These are phyloP conservation scores for Lepetodrilus schrolli DNA, from an alignment of 2,888 invertebrate species.

Conservation along the genomic window DNA sequence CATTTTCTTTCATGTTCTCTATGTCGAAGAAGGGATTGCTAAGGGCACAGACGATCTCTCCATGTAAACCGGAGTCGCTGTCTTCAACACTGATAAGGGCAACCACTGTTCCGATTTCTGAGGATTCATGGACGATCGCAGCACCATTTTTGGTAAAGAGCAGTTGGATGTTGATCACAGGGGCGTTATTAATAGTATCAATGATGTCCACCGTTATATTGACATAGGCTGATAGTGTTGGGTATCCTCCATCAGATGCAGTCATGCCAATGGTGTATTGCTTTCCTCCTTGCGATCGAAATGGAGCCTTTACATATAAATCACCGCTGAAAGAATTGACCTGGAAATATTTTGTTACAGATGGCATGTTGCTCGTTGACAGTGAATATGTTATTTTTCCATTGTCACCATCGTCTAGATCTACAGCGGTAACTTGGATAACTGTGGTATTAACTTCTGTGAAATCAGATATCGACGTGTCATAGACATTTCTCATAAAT, in stretches of 20 bases:
- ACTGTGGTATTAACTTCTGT: conserved; percentile 24
- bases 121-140: conserved; percentile 39
- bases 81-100: conserved; percentile 42
- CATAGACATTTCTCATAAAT: conserved; percentile 32
- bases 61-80: conserved; percentile 40
- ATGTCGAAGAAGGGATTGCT: conserved; percentile 35
- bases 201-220: conserved; percentile 33
- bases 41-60: conserved; percentile 34
- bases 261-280: conserved; percentile 34
- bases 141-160: conserved; percentile 32
- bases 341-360: conserved; percentile 34
- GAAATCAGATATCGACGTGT: conserved; percentile 32
- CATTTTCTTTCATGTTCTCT: conserved; percentile 30
- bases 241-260: conserved; percentile 38
- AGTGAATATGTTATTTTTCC: conserved; percentile 37
- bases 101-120: conserved; percentile 35
- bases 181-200: conserved; percentile 44
- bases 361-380: conserved; percentile 5
- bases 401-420: conserved; percentile 39
- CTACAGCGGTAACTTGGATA: conserved; percentile 36
- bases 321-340: conserved; percentile 34
- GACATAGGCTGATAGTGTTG: conserved; percentile 32
- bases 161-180: conserved; percentile 34
- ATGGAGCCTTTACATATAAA: conserved; percentile 25
- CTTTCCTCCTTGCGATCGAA: conserved; percentile 38